Percentiles rank a stretch among this genome's conserved stretches.
These are phyloP conservation scores for Lepidocolaptes lacrymiger DNA, from an alignment of 2,797 vertebrate species.

Conservation along the genomic window DNA sequence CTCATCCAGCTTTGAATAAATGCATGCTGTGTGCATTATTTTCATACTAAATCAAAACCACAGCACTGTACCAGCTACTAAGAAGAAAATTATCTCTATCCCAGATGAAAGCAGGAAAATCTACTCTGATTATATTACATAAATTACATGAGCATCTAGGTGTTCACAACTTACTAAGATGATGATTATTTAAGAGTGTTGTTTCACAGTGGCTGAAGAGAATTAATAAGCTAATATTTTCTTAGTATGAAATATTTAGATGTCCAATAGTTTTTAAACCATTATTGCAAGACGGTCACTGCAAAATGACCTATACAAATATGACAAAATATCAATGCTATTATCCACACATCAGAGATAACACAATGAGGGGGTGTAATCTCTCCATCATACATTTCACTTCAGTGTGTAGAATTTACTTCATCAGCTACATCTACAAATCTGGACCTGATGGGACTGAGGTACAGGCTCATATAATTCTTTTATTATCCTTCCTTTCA, in stretches of 20 bases:
- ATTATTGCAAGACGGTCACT: neutral
- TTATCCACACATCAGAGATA: neutral
- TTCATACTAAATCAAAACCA: neutral
- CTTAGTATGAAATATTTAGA: neutral
- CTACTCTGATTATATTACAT: neutral
- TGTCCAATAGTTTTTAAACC: neutral
- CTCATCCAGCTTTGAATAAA: neutral
- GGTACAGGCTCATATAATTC: neutral
- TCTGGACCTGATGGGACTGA: neutral
- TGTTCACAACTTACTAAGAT: neutral
- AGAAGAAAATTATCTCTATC: neutral
- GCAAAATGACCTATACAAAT: neutral
- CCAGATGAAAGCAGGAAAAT: neutral
- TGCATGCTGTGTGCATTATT: neutral
- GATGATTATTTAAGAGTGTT: neutral
- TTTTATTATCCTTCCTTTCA: neutral
- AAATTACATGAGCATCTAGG: neutral
- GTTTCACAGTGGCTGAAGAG: neutral
- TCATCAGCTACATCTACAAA: neutral
- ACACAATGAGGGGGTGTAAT: neutral
- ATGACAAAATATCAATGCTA: neutral
- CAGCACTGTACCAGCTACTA: neutral
- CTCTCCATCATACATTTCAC: neutral
- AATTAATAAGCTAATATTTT: neutral
- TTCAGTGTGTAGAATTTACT: neutral